Evolutionary conservation across 2,888 invertebrate species (phyloP), one percentile per base, ranked within the genome.

Genomic region (Plusia festucae): DNA sequence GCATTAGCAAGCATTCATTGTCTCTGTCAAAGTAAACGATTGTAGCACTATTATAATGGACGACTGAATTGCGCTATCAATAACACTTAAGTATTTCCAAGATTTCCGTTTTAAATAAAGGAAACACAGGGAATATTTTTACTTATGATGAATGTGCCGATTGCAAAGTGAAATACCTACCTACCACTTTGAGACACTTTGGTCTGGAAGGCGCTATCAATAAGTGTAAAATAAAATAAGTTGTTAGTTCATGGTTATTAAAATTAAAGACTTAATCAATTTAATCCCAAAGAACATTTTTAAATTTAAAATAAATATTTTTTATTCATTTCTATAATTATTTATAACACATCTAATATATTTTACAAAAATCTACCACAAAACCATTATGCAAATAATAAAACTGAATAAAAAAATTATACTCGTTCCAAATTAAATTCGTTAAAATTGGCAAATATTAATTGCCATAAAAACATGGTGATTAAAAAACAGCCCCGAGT

Each of bases 401-500:
- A 32, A 40, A 46, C 44, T 9, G 30, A 66, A 66, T 56, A 49
- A 74, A 32, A 58, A 65, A 67, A 24, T n/a, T n/a, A n/a, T 15
- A 61, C 60, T 55, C 68, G 20, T 61, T 56, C 20, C 11, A 59
- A 77, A 78, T 62, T 65, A 62, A 30, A 72, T 70, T 68, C 51
- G 49, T 54, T 67, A 77, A 78, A 78, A 72, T 62, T 59, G 46
- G 18, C 34, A 63, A 68, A 78, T 80, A 76, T 78, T 70, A 78
- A 81, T 73, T 54, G 61, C 54, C 63, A 71, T 40, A 88, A 88
- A 89, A 87, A 87, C 58, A 88, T 88, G 85, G 85, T 88, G 84
- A 90, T 90, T 91, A 88, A 89, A 88, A 87, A 84, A 84, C 85
- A 73, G 81, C 88, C 81, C 71, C 76, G 83, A 82, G 89, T 89